Percentiles rank a stretch among this genome's conserved stretches.
These are phyloP conservation scores for Prochilodus magdalenae DNA, from an alignment of 2,113 vertebrate genomes.

Conservation along the genomic window DNA sequence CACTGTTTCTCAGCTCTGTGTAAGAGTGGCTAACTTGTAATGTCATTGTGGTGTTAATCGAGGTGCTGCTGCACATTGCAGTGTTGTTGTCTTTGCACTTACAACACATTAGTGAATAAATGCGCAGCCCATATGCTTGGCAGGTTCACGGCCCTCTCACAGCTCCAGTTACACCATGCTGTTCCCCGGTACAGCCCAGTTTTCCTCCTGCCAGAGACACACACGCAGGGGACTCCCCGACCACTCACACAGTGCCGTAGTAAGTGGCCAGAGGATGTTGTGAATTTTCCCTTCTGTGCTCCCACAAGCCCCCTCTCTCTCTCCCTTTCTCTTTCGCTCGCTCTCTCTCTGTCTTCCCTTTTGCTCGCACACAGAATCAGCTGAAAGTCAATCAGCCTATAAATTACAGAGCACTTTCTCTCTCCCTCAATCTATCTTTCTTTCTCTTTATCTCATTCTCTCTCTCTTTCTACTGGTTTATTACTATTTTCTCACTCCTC, in stretches of 20 bases:
- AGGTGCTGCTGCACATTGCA: background rate
- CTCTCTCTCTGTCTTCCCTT: background rate
- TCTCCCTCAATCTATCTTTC: too few relatives aligned
- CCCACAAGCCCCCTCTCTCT: constrained; percentile 7
- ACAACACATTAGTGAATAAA: constrained; percentile 71
- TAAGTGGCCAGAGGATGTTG: constrained; percentile 26
- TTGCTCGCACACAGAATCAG: too few relatives aligned
- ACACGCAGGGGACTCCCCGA: constrained; percentile 31
- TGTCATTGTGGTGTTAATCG: background rate
- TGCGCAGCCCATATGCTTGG: constrained; percentile 70
- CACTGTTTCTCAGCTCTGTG: background rate
- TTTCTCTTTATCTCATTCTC: too few relatives aligned
- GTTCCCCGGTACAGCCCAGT: background rate
- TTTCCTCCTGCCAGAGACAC: constrained; percentile 41
- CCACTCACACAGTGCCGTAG: background rate
- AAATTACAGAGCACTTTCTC: background rate
- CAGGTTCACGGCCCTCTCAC: constrained; percentile 52
- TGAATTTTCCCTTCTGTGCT: constrained; percentile 13
- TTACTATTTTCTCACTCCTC: too few relatives aligned
- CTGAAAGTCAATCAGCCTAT: too few relatives aligned
- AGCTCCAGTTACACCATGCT: constrained; percentile 47
- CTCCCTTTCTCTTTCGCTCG: constrained; percentile 12
- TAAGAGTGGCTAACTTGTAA: background rate
- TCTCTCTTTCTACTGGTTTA: background rate
- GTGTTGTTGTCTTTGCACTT: constrained; percentile 55